Percentiles rank a stretch among this genome's conserved stretches.
Evolutionary conservation across 2,797 vertebrate genomes (phyloP).

Genomic region (Iguana delicatissima): DNA sequence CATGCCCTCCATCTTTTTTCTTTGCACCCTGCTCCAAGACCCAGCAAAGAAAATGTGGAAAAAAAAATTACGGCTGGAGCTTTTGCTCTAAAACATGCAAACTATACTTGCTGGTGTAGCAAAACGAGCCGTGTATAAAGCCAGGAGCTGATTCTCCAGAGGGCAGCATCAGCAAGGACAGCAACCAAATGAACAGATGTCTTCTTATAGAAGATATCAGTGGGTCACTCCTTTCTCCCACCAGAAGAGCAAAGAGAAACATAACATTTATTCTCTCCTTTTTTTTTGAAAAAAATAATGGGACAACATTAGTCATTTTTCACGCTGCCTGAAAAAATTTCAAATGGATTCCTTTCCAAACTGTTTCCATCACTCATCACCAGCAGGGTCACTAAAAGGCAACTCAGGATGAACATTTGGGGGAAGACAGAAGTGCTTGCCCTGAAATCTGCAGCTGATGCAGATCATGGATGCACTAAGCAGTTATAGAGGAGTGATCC

Average conservation of each 20-base stretch:
- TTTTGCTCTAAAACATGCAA: background rate
- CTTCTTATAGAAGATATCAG: conserved; percentile 57
- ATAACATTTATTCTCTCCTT: conserved; percentile 58
- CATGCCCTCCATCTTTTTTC: background rate
- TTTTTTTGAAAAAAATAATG: conserved; percentile 54
- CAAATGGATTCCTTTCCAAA: conserved; percentile 57
- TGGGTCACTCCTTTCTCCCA: conserved; percentile 67
- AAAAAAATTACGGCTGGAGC: background rate
- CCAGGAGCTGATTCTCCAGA: conserved; percentile 49
- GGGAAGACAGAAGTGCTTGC: background rate
- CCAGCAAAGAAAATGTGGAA: background rate
- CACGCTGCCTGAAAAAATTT: conserved; percentile 36
- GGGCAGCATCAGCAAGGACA: conserved; percentile 29
- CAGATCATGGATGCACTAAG: background rate
- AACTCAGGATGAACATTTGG: conserved; percentile 36
- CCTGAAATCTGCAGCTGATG: background rate
- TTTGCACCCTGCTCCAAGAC: conserved; percentile 32
- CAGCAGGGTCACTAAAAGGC: conserved; percentile 16
- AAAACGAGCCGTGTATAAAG: background rate
- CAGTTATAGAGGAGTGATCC: too few species aligned
- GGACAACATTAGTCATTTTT: conserved; percentile 72
- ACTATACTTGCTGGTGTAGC: conserved; percentile 14
- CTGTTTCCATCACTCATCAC: conserved; percentile 39
- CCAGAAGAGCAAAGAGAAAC: conserved; percentile 68
- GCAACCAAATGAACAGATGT: background rate